Evolutionary conservation across 2,888 invertebrate species (phyloP).

Genomic region (Caradrina kadenii): DNA sequence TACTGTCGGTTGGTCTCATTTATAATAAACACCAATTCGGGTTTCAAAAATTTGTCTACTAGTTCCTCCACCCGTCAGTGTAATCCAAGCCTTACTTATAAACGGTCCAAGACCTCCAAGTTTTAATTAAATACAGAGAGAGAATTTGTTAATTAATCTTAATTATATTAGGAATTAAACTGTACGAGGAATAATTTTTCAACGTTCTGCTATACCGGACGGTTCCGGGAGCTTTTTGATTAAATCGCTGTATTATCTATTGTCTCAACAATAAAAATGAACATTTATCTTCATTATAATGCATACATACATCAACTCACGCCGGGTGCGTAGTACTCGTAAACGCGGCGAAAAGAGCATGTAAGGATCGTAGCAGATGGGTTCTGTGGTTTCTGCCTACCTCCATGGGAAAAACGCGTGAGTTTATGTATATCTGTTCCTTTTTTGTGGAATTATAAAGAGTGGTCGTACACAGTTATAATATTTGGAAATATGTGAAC

Average conservation of each 20-base stretch:
- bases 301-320: no score
- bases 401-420: no score
- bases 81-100: constrained; percentile 44
- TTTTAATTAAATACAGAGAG: constrained; percentile 70
- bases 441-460: no score
- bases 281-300: no score
- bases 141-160: constrained; percentile 67
- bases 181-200: constrained; percentile 32
- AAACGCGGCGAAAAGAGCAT: no score
- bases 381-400: no score
- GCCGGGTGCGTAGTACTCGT: no score
- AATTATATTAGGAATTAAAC: constrained; percentile 61
- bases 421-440: no score
- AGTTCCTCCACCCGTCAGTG: constrained; percentile 18
- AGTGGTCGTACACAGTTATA: no score
- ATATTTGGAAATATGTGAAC: no score
- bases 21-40: background rate
- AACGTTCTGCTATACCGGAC: constrained; percentile 14
- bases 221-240: constrained; percentile 2
- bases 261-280: constrained; percentile 18
- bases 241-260: constrained; percentile 14
- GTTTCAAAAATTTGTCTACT: background rate
- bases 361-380: no score
- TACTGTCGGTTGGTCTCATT: no score
- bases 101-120: constrained; percentile 52